phyloP scores from a whole-genome alignment of 2,888 invertebrate genomes.

The Drosophila pullipes region DNA sequence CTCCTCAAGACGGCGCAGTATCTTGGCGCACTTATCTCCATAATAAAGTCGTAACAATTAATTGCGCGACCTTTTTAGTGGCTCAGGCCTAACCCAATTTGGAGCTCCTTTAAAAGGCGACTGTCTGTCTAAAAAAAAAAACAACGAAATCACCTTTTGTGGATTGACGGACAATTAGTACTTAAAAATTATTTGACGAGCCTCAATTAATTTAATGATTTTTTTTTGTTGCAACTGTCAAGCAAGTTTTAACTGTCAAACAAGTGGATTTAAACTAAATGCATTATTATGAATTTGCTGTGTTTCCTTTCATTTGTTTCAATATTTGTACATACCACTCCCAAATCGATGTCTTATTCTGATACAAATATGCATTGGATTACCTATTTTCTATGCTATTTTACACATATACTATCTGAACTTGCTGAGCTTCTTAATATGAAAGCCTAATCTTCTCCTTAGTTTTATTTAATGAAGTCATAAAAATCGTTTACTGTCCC shows the following conservation, averaged over 20 bases:
- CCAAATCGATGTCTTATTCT: not conserved
- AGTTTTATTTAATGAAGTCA: conserved; percentile 17
- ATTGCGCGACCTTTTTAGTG: conserved; percentile 77
- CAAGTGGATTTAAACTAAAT: conserved; percentile 22
- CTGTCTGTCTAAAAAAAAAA: conserved; percentile 16
- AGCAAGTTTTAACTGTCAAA: not conserved
- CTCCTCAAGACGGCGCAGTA: conserved; percentile 49
- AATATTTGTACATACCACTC: not conserved
- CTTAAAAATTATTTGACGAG: conserved; percentile 76
- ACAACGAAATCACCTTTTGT: conserved; percentile 40
- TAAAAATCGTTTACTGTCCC: not conserved
- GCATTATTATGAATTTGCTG: not conserved
- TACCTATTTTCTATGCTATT: not conserved
- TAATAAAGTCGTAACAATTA: conserved; percentile 84
- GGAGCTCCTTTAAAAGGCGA: conserved; percentile 14
- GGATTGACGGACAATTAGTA: conserved; percentile 75
- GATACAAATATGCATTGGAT: not conserved
- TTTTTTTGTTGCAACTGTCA: conserved; percentile 32
- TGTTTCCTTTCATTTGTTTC: not conserved
- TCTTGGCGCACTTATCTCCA: conserved; percentile 78
- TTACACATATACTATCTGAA: not conserved
- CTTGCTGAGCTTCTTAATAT: not conserved
- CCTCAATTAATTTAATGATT: conserved; percentile 74
- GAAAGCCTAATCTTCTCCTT: not conserved
- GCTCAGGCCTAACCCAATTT: conserved; percentile 27